Evolutionary conservation across 2,888 invertebrate species (phyloP).

Genomic region (Mycalesis mineus): DNA sequence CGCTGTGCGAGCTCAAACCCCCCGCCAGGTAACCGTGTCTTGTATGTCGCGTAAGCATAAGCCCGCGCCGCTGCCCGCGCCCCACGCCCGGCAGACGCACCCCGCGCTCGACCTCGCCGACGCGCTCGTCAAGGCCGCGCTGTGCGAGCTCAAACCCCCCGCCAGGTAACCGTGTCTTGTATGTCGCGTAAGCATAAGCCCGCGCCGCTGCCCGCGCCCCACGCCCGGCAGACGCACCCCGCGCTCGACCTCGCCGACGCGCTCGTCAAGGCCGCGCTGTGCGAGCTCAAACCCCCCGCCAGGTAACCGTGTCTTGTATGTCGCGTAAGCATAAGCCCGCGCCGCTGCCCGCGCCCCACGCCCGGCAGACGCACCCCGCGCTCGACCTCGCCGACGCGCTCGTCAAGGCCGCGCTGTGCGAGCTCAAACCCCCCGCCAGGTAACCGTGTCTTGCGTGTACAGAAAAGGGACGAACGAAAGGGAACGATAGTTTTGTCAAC

Average conservation of each 20-base stretch:
- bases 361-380: slow-evolving; percentile 31
- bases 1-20: slow-evolving; percentile 45
- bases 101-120: slow-evolving; percentile 40
- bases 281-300: slow-evolving; percentile 40
- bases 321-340: not conserved
- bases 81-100: slow-evolving; percentile 26
- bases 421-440: slow-evolving; percentile 39
- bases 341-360: slow-evolving; percentile 33
- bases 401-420: slow-evolving; percentile 52
- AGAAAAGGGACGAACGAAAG: too few species aligned
- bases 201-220: slow-evolving; percentile 35
- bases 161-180: slow-evolving; percentile 38
- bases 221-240: slow-evolving; percentile 30
- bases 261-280: slow-evolving; percentile 50
- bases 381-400: slow-evolving; percentile 40
- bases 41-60: not conserved
- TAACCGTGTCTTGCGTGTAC: too few species aligned
- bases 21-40: slow-evolving; percentile 40
- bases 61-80: slow-evolving; percentile 36
- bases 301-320: slow-evolving; percentile 35
- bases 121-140: slow-evolving; percentile 47
- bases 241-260: slow-evolving; percentile 39
- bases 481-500: too few species aligned
- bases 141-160: slow-evolving; percentile 43
- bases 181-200: slow-evolving; percentile 14